phyloP scores from a whole-genome alignment of 1,140 invertebrate species.

The Hylyphantes graminicola region DNA sequence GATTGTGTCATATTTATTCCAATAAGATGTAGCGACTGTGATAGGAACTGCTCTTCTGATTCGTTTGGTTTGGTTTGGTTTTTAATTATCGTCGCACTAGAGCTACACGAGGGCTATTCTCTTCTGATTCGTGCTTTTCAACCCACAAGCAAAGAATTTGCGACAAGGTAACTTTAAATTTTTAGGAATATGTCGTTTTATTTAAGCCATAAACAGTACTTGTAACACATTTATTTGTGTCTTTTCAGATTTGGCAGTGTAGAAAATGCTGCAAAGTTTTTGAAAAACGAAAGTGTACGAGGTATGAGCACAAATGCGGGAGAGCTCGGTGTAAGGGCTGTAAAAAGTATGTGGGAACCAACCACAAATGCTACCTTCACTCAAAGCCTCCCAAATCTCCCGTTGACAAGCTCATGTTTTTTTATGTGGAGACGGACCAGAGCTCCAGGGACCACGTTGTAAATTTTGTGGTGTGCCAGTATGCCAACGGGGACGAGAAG shows the following conservation, averaged over 20 bases:
- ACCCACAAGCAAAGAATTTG: no score
- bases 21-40: no score
- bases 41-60: no score
- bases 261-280: constrained; percentile 20
- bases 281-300: neutral
- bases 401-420: neutral
- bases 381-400: neutral
- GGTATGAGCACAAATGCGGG: neutral
- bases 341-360: neutral
- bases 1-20: no score
- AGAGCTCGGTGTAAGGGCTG: neutral
- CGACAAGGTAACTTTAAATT: no score
- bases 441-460: neutral
- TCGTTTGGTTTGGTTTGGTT: no score
- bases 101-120: no score
- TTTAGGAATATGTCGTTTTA: no score
- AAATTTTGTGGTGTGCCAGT: constrained; percentile 1
- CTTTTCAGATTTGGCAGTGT: constrained; percentile 7
- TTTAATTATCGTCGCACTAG: no score
- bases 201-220: no score
- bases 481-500: neutral
- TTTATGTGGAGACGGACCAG: constrained; percentile 9
- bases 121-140: no score
- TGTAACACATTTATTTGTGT: no score
- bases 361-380: neutral